These are phyloP conservation scores for Chrysolina americana DNA, from an alignment of 2,888 invertebrate species.

Conservation along the genomic window DNA sequence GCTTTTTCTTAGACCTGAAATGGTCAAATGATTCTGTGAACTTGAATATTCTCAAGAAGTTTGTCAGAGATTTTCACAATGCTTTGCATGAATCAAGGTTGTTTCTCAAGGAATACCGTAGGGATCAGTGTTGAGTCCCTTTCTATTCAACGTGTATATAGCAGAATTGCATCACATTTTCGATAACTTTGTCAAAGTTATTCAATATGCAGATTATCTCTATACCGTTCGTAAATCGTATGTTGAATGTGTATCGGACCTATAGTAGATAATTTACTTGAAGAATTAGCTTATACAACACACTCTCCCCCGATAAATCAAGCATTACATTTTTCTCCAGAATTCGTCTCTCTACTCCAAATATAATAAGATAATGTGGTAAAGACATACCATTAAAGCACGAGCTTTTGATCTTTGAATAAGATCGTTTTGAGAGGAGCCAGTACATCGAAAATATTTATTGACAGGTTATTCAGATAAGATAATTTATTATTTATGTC, in stretches of 20 bases:
- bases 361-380: neutral
- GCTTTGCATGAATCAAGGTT: neutral
- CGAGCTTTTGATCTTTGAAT: too few species aligned
- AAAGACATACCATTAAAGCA: neutral
- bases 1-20: conserved; percentile 6
- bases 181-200: neutral
- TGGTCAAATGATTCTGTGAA: neutral
- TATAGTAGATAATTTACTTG: neutral
- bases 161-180: neutral
- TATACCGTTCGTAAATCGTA: neutral
- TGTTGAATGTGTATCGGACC: neutral
- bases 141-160: conserved; percentile 8
- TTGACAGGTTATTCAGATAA: too few species aligned
- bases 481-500: too few species aligned
- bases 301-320: too few species aligned
- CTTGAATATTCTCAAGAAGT: neutral
- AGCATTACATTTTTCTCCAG: conserved; percentile 3
- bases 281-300: conserved; percentile 18
- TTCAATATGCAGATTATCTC: conserved; percentile 5
- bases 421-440: too few species aligned
- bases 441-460: too few species aligned
- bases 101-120: neutral
- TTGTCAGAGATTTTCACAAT: neutral
- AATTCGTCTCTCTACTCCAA: neutral
- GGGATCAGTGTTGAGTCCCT: neutral